Evolutionary conservation across 64 coral and sea anemone genomes (phyloP), one percentile per base, ranked within the genome.

Genomic region (Porites lutea): DNA sequence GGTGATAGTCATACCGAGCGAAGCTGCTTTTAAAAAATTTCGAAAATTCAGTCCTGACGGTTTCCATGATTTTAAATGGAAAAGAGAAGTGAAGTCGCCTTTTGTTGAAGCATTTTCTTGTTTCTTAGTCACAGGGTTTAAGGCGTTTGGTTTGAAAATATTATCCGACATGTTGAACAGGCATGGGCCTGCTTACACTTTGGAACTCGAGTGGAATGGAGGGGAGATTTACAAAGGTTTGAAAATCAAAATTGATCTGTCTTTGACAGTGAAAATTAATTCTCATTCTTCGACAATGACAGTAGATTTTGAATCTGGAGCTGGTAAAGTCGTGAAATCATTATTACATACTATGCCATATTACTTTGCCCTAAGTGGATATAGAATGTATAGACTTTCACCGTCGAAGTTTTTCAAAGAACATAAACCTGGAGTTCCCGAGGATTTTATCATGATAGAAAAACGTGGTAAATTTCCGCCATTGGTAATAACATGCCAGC

Each of bases 121-220:
- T 11, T 81, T 81, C 47, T 43, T 45, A 0, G 63, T 45, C 18
- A 48, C 64, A 62, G 88, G 23, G 13, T 82, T 90, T 82, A 62
- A 90, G 57, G 76, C 73, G 6, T 90, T 68, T 52, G 88, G 88
- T 43, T 80, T 90, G 77, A 82, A 90, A 18, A 75, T 81, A 3
- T 15, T 82, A 52, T 44, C 27, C 16, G 4, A 65, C 18, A 14
- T 49, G 12, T 8, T 82, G 22, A 10, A 2, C 2, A 37, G 27
- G 27, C 27, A 37, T 37, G 27, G 27, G 27, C 27, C 27, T 1
- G 27, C 27, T 37, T 88, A 76, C 61, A 58, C 59, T 75, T 62
- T 88, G 23, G 13, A 77, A 54, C 72, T 88, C 27, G 20, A 77
- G 50, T 77, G 71, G 87, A 48, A 61, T 10, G 46, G 69, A n/a